Conservation (phyloP, 2,113 vertebrate genomes). For the Alligator mississippiensis region DNA sequence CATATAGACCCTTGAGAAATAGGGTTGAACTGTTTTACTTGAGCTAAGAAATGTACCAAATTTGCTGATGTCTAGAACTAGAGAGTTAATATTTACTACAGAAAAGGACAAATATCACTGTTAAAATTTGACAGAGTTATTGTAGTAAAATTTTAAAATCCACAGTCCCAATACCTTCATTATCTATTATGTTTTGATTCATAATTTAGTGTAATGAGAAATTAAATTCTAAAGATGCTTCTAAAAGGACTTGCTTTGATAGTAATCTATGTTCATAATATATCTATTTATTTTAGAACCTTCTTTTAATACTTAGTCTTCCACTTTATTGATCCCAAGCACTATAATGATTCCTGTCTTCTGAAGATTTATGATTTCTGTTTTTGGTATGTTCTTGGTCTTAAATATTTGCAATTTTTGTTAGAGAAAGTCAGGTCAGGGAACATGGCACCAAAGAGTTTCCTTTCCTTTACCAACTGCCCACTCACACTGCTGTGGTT, state of each 20-base stretch:
- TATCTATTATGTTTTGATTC: conserved; percentile 29
- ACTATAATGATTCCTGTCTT: background rate
- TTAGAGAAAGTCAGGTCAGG: background rate
- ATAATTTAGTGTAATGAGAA: background rate
- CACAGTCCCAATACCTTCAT: background rate
- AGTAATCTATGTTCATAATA: background rate
- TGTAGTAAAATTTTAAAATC: background rate
- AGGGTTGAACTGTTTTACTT: background rate
- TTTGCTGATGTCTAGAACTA: background rate
- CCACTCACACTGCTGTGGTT: background rate
- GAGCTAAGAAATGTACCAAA: background rate
- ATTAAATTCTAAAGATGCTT: conserved; percentile 29
- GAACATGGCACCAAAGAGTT: background rate
- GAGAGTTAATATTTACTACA: background rate
- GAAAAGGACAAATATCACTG: background rate
- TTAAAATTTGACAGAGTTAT: background rate
- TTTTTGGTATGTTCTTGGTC: background rate
- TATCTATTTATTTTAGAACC: background rate
- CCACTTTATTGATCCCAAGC: background rate
- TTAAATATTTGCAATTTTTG: background rate
- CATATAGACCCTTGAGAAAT: background rate
- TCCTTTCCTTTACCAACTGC: background rate
- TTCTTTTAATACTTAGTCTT: background rate
- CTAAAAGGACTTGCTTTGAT: background rate
- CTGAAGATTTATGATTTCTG: background rate